These are phyloP conservation scores for Scomberomorus guttatus DNA, from an alignment of 2,797 vertebrate genomes.

Conservation along the genomic window DNA sequence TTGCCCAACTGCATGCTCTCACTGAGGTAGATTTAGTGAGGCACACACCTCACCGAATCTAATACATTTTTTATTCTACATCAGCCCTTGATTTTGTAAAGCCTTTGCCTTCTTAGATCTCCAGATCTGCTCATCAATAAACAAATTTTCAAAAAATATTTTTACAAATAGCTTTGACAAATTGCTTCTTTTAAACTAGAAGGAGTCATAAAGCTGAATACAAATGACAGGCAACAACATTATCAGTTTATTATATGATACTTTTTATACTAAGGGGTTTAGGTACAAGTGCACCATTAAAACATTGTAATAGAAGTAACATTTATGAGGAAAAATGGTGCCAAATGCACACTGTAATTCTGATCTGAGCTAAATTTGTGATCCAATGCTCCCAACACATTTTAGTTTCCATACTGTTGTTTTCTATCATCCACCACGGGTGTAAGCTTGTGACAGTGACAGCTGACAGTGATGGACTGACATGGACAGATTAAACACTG, in stretches of 20 bases:
- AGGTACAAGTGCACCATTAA: not conserved
- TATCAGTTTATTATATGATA: not conserved
- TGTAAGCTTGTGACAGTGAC: constrained; percentile 39
- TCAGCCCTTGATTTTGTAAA: not conserved
- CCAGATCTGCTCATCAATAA: not conserved
- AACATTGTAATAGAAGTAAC: not conserved
- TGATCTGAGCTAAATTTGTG: constrained; percentile 24
- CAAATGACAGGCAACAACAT: not conserved
- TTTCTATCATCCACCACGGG: constrained; percentile 40
- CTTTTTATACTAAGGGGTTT: not conserved
- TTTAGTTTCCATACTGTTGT: constrained; percentile 39
- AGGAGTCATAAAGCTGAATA: too few species aligned
- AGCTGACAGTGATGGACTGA: constrained; percentile 68
- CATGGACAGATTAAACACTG: constrained; percentile 68
- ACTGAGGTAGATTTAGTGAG: not conserved
- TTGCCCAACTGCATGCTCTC: constrained; percentile 6
- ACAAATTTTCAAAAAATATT: too few species aligned
- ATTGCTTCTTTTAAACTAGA: not conserved
- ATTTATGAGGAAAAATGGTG: not conserved
- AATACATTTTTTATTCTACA: not conserved
- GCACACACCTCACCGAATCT: not conserved
- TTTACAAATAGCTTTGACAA: not conserved
- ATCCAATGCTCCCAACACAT: constrained; percentile 17
- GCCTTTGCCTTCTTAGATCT: not conserved
- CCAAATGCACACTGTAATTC: not conserved